Evolutionary conservation across 1,140 invertebrate genomes (phyloP).

Genomic region (Procambarus virginalis): DNA sequence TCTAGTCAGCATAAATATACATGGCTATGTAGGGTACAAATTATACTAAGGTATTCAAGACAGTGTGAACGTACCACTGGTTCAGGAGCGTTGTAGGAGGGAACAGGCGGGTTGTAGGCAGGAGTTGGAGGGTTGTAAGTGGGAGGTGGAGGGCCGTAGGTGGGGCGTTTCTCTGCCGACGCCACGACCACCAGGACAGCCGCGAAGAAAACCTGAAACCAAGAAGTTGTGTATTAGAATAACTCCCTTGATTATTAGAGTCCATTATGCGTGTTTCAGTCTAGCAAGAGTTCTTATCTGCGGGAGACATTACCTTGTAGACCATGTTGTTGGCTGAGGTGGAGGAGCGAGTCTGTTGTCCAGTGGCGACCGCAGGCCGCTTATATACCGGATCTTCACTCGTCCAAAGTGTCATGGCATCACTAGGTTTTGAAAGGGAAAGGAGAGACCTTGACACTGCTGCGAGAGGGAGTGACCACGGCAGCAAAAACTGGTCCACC

Average conservation of each 20-base stretch:
- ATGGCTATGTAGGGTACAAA: no score
- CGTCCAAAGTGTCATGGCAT: not conserved
- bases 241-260: no score
- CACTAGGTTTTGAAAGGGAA: not conserved
- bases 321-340: not conserved
- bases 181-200: not conserved
- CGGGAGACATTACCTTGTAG: not conserved
- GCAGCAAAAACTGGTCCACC: not conserved
- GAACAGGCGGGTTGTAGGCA: not conserved
- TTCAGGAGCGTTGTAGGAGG: constrained; percentile 9
- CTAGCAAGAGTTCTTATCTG: no score
- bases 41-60: not conserved
- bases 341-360: not conserved
- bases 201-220: not conserved
- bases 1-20: no score
- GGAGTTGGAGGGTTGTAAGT: not conserved
- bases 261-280: no score
- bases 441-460: not conserved
- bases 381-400: not conserved
- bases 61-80: not conserved
- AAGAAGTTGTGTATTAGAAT: no score
- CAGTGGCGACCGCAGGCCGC: not conserved
- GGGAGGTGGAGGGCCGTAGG: not conserved
- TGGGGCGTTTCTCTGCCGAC: not conserved
- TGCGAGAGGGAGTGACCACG: not conserved